Base-by-base conservation (phyloP, 1,140 invertebrate species). In the Adoxophyes honmai region DNA sequence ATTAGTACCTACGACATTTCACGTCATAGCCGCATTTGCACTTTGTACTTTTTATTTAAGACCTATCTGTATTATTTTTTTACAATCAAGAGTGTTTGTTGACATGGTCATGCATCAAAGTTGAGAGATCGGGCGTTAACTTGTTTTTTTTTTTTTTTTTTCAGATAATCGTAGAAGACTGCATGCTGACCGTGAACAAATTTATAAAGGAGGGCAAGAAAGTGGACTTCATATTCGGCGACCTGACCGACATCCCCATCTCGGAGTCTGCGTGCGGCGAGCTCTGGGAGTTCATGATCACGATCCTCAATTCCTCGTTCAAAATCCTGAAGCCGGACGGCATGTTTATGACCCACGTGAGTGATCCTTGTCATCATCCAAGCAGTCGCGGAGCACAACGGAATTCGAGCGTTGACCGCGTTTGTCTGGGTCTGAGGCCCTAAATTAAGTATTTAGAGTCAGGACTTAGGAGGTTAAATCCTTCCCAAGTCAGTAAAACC, bases 191-290 rank as follows among this genome's bases (percentile, higher is more conserved):
- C 37, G 89, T 98, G 71, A 92, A 95, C 52, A 92, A 95, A 59
- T 96, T 95, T 84, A 93, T 94, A 10, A 91, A 92, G 39, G 93
- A 96, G 68, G 94, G 93, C n/a, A 92, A 92, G 60, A 94, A 94
- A 73, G 97, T 98, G 70, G 97, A 98, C 90, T 97, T 95, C 73
- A 93, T 98, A 11, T 97, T 98, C 75, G 96, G 96, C 3, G 97
- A 98, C 87, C 90, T 98, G 48, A 98, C 97, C 1, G 97, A 98
- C 78, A 96, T 98, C 67, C 96, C 97, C n/a, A 95, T 98, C 56
- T 94, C 94, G 21, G 90, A 91, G 52, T 92, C 92, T 2, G 94
- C 92, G 0, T 93, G 93, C 69, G 94, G 94, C 9, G 94, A 97
- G 84, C 91, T 95, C 8, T 98, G 96, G 96, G 93, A 96, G 72